Evolutionary conservation across 2,888 invertebrate genomes (phyloP), one percentile per base, ranked within the genome.

Genomic region (Anthrax anthrax): DNA sequence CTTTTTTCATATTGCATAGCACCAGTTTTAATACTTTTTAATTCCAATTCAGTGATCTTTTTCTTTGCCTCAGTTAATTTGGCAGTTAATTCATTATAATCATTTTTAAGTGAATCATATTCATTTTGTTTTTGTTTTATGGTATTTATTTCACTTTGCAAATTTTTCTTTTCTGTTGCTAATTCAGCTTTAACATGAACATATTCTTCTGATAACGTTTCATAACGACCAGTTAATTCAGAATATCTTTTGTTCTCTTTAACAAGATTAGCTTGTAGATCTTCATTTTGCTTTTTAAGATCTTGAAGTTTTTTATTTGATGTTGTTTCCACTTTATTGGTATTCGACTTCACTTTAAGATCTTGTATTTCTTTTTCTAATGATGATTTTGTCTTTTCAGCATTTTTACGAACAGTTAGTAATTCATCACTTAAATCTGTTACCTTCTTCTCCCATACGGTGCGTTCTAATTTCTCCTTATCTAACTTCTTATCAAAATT

Each of bases 141-240:
- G n/a, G 59, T 48, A 36, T 49, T 61, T 14, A 67, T 48, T 44
- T 69, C 65, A 18, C 56, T 76, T 64, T 83, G 81, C 14, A 87
- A 71, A 56, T 79, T 77, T 67, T 88, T 84, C 59, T 86, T 90
- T 62, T 90, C 86, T 47, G 80, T 81, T 5, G 84, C 83, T 4
- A 88, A 69, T 61, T 85, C 80, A 9, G 86, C 82, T 67, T 87
- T 88, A 50, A 83, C 82, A 1, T 85, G 77, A 1, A 88, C 84
- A 55, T 86, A 85, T 58, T 89, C 88, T 62, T 89, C 88, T 61
- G 85, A 84, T 36, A 91, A 66, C 50, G 82, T 75, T 63, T 88
- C 89, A 66, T 87, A 88, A 64, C 85, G 87, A 17, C 77, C 74
- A 29, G 84, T 87, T 45, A 91, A 70, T 56, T 86, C 85, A 42